Base-by-base conservation (phyloP, 35 echinoderm and acorn worm species). In the Lytechinus variegatus region DNA sequence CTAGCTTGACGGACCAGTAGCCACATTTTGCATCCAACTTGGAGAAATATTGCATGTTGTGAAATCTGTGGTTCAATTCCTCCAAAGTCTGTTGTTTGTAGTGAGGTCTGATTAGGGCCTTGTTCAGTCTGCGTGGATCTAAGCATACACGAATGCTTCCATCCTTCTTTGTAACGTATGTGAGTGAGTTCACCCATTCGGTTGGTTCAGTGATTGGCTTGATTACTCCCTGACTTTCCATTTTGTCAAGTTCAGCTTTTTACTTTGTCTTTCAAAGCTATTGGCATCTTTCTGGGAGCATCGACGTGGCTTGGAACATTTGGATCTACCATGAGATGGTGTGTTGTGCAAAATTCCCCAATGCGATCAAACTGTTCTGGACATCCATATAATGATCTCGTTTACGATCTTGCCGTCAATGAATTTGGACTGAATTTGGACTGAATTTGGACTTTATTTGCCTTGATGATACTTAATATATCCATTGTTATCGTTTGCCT, bases 1-100 rank as follows among this genome's bases (percentile, higher is more conserved):
- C 94, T 19, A 98, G 91, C 7, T 95, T 93, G 14, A 98, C 95
- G n/a, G 96, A 95, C 97, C 97, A 97, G 44, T 98, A 98, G 52
- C 96, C 97, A 9, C 94, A 60, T 90, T 96, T 96, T 13, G 94
- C 96, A 55, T 96, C 94, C 6, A 97, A 87, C 55, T 97, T 97
- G 21, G 89, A 93, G 93, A 97, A 97, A 28, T 89, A 96, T 52
- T 96, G 86, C 14, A 95, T 91, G 44, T 92, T 92, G 91, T 53
- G 10, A 12, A 92, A 92, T n/a, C 54, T 92, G 33, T 92, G 54
- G 54, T 52, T 92, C 6, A 53, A 54, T 54, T 54, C 53, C 10
- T 92, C 53, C 33, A 54, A 88, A 21, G 87, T 88, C 54, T 92
- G 91, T 16, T 89, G 58, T 33, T 33, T 94, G 61, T 97, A 56